These are phyloP conservation scores for Echinometra lucunter DNA, from an alignment of 53 echinoderm and acorn worm genomes.

Conservation along the genomic window DNA sequence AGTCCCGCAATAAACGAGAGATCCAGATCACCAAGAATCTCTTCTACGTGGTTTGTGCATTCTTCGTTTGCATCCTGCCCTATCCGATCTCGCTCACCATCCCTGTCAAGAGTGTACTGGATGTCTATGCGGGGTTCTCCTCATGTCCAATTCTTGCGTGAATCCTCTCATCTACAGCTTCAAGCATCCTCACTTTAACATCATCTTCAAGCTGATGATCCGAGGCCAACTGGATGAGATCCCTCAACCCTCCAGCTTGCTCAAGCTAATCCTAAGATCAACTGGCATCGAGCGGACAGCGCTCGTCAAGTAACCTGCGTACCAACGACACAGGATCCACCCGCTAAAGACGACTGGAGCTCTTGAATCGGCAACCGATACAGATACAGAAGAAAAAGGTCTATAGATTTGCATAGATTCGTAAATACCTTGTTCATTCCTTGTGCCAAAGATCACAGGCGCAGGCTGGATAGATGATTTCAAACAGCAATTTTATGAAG, in stretches of 20 bases:
- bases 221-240: conserved; percentile 66
- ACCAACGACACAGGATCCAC: conserved; percentile 54
- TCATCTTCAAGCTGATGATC: conserved; percentile 75
- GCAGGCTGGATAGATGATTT: no score
- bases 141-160: conserved; percentile 61
- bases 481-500: no score
- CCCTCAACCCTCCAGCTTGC: conserved; percentile 69
- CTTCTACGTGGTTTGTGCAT: conserved; percentile 65
- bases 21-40: conserved; percentile 68
- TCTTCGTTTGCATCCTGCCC: conserved; percentile 63
- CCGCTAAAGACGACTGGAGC: neutral
- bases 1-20: conserved; percentile 59
- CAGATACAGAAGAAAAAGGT: neutral
- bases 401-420: neutral
- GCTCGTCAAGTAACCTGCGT: neutral
- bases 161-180: conserved; percentile 76
- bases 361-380: neutral
- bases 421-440: neutral
- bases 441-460: no score
- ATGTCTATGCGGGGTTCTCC: conserved; percentile 63
- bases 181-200: conserved; percentile 84
- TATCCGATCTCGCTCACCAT: conserved; percentile 58
- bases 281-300: neutral
- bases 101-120: conserved; percentile 58
- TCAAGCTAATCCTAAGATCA: conserved; percentile 37